Percentiles rank a stretch among this genome's conserved stretches.
These are phyloP conservation scores for Tokudaia muenninki DNA, from an alignment of 2,797 vertebrate species.

Conservation along the genomic window DNA sequence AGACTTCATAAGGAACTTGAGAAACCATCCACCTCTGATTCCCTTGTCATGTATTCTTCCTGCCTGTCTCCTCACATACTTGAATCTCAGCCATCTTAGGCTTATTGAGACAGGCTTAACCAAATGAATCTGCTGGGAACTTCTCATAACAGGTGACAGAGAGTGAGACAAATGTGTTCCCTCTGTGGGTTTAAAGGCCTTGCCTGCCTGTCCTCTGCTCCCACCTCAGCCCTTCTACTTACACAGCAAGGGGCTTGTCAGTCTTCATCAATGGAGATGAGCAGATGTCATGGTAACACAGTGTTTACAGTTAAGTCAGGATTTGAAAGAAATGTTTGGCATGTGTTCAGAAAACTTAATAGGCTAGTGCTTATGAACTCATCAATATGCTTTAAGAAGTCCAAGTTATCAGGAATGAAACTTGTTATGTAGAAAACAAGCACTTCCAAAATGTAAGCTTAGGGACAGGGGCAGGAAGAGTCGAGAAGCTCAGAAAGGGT, in stretches of 20 bases:
- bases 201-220: not conserved
- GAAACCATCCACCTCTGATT: not conserved
- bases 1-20: not conserved
- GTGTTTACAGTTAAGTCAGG: slow-evolving; percentile 16
- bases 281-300: not conserved
- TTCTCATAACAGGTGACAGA: not conserved
- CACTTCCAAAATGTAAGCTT: not conserved
- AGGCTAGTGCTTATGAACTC: slow-evolving; percentile 33
- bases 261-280: not conserved
- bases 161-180: not conserved
- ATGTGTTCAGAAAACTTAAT: not conserved
- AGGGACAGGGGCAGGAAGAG: not conserved
- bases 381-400: not conserved
- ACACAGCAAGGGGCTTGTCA: not conserved
- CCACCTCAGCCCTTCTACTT: not conserved
- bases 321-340: slow-evolving; percentile 32
- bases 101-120: not conserved
- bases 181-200: not conserved
- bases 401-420: slow-evolving; percentile 1
- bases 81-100: slow-evolving; percentile 13
- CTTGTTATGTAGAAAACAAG: slow-evolving; percentile 46
- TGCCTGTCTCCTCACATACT: not conserved
- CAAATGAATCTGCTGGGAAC: not conserved
- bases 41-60: not conserved
- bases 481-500: not conserved